These are phyloP conservation scores for Sapayoa aenigma DNA, from an alignment of 2,113 vertebrate species.

Conservation along the genomic window DNA sequence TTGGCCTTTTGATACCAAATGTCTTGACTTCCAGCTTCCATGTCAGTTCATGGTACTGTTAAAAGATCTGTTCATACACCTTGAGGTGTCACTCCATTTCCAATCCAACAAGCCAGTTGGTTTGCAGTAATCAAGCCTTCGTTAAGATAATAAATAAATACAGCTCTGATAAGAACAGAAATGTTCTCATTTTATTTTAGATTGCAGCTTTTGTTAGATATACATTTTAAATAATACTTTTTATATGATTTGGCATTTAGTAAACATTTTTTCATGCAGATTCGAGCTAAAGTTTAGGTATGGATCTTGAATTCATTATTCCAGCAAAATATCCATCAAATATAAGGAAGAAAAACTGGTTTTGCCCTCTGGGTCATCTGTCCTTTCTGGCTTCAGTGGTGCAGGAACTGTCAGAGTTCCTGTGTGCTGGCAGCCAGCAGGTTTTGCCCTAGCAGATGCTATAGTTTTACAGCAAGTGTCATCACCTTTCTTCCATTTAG, in stretches of 20 bases:
- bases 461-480: not conserved
- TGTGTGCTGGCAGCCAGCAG: not conserved
- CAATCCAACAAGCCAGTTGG: not conserved
- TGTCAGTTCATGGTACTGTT: not conserved
- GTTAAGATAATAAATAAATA: not conserved
- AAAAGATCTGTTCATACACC: not conserved
- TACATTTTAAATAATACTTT: not conserved
- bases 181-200: not conserved
- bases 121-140: not conserved
- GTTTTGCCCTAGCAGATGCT: not conserved
- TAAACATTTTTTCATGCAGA: not conserved
- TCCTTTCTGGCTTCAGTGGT: not conserved
- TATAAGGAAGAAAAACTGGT: not conserved
- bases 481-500: not conserved
- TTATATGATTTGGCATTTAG: not conserved
- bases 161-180: not conserved
- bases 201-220: not conserved
- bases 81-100: not conserved
- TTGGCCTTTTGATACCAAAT: conserved; percentile 1
- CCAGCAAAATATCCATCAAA: not conserved
- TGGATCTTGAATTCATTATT: not conserved
- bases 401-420: not conserved
- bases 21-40: not conserved
- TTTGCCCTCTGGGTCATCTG: not conserved
- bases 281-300: not conserved